Conservation (phyloP, 2,888 invertebrate species). For the Caenorhabditis sp. region DNA sequence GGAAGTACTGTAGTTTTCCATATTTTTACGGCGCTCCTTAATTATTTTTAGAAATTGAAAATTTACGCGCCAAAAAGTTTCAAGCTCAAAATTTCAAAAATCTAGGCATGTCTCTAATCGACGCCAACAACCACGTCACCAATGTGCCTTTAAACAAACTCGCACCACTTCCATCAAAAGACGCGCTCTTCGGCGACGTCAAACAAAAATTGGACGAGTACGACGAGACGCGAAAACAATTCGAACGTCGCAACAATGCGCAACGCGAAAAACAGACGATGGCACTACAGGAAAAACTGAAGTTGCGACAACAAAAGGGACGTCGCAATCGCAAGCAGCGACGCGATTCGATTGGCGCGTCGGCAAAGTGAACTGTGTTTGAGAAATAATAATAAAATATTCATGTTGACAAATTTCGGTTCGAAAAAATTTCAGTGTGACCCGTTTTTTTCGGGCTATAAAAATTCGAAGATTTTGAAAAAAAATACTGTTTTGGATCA, state of each 20-base stretch:
- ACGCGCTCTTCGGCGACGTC: slow-evolving; percentile 73
- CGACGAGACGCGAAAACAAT: slow-evolving; percentile 60
- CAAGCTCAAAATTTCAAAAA: neutral
- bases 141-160: slow-evolving; percentile 71
- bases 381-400: neutral
- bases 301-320: slow-evolving; percentile 57
- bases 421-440: too few species aligned
- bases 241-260: slow-evolving; percentile 59
- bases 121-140: slow-evolving; percentile 56
- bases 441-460: too few species aligned
- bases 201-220: slow-evolving; percentile 65
- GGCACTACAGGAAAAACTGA: slow-evolving; percentile 65
- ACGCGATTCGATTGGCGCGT: slow-evolving; percentile 25
- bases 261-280: slow-evolving; percentile 64
- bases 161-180: slow-evolving; percentile 73
- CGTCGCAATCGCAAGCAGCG: slow-evolving; percentile 46
- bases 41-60: too few species aligned
- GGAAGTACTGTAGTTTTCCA: too few species aligned
- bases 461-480: too few species aligned
- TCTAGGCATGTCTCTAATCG: neutral
- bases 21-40: too few species aligned
- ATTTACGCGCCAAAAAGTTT: neutral
- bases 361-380: neutral
- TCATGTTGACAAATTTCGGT: neutral
- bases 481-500: too few species aligned